These are phyloP conservation scores for Drosophila parabipectinata DNA, from an alignment of 1,140 invertebrate species.

Conservation along the genomic window DNA sequence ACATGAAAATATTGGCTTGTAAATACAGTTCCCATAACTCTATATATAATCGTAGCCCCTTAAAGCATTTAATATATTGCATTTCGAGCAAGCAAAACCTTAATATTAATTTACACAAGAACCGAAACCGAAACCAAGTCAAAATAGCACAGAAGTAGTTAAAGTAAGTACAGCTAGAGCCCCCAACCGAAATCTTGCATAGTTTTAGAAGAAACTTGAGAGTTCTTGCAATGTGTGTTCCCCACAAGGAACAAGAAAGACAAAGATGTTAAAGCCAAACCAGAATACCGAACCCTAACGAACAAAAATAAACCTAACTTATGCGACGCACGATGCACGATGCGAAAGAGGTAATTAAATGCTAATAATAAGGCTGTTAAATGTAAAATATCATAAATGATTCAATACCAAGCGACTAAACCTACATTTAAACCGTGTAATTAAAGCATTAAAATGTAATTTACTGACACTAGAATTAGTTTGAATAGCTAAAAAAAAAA, in stretches of 20 bases:
- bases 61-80: slow-evolving; percentile 60
- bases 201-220: slow-evolving; percentile 48
- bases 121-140: slow-evolving; percentile 3
- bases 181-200: slow-evolving; percentile 12
- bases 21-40: slow-evolving; percentile 59
- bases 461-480: slow-evolving; percentile 74
- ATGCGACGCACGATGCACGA: slow-evolving; percentile 40
- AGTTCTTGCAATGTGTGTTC: slow-evolving; percentile 28
- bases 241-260: slow-evolving; percentile 33
- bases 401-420: slow-evolving; percentile 48
- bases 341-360: slow-evolving; percentile 65
- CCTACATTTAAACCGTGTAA: slow-evolving; percentile 69
- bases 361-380: slow-evolving; percentile 84
- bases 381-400: slow-evolving; percentile 83
- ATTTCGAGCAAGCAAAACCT: slow-evolving; percentile 46
- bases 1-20: slow-evolving; percentile 66
- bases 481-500: slow-evolving; percentile 62
- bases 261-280: slow-evolving; percentile 41
- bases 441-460: slow-evolving; percentile 77
- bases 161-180: slow-evolving; percentile 39
- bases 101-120: slow-evolving; percentile 18
- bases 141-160: slow-evolving; percentile 53
- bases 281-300: slow-evolving; percentile 62
- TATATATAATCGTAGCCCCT: slow-evolving; percentile 41
- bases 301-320: slow-evolving; percentile 25